Evolutionary conservation across 2,888 invertebrate genomes (phyloP), one percentile per base, ranked within the genome.

Genomic region (Drosophila sordidula): DNA sequence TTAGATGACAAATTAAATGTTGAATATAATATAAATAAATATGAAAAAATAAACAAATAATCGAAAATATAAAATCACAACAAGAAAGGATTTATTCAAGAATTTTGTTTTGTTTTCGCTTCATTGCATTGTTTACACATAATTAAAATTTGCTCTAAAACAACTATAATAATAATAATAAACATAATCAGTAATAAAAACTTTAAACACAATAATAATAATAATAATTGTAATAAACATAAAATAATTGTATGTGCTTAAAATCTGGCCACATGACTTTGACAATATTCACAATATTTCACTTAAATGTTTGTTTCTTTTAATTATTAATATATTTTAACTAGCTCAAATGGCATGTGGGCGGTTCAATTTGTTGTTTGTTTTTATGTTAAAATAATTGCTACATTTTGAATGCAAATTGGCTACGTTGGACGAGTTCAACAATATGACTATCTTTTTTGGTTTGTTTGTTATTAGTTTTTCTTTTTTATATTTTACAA

Each of bases 1-100:
- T 16, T 0, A 50, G n/a, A 42, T 39, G 9, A 34, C 14, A 65
- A 65, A 51, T 47, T 9, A 67, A 67, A 22, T 49, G 5, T 1
- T 4, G 1, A 14, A 6, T 38, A 6, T 26, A 25, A 45, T 14
- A 14, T 41, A 29, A 41, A 39, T 50, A 45, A 52, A 47, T 54
- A 46, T 46, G 34, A 59, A 8, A 59, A n/a, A 2, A 44, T 41
- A 55, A 61, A 56, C 57, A 8, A 62, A 29, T 49, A 57, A 12
- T n/a, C 36, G 8, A 51, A 76, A 77, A 51, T 45, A 74, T 73
- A 69, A 77, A 79, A 81, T 83, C 77, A 82, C 81, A 82, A 82
- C 83, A 82, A 78, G 71, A 80, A 84, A 68, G 47, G 66, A 63
- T 82, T 82, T 84, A 79, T 78, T 82, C 54, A 71, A 81, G 68